These are phyloP conservation scores for Theonella swinhoei DNA, from an alignment of 37 sponge, comb jelly and placozoan genomes.

Conservation along the genomic window DNA sequence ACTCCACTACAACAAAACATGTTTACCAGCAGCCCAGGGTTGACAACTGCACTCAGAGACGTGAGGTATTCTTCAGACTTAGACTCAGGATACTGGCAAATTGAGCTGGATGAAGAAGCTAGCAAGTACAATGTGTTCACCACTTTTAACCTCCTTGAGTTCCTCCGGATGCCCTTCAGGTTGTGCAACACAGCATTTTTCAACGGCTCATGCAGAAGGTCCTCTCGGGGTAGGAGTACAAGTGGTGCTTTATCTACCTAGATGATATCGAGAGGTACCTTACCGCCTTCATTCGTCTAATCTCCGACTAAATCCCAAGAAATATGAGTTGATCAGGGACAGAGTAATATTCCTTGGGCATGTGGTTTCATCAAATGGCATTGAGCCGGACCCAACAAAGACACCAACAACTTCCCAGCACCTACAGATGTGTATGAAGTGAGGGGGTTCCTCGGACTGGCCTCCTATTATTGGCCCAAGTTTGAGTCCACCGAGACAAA, in stretches of 20 bases:
- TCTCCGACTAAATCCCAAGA: conserved; percentile 32
- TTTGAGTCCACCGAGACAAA: conserved; percentile 23
- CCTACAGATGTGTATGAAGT: conserved; percentile 34
- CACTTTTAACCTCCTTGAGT: conserved; percentile 55
- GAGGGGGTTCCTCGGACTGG: conserved; percentile 41
- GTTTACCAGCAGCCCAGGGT: conserved; percentile 57
- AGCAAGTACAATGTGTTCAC: conserved; percentile 40
- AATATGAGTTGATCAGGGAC: neutral
- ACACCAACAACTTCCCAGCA: conserved; percentile 10
- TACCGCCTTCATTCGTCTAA: neutral
- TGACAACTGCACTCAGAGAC: conserved; percentile 38
- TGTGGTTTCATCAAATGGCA: conserved; percentile 40
- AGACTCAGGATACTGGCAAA: conserved; percentile 69
- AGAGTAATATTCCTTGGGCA: conserved; percentile 30
- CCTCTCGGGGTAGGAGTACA: neutral
- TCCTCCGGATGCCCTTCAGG: conserved; percentile 64
- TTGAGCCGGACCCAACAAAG: conserved; percentile 41
- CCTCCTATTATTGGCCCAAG: conserved; percentile 41
- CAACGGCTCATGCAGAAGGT: neutral
- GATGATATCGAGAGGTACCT: conserved; percentile 50
- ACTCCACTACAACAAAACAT: conserved; percentile 43
- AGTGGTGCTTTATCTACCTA: neutral
- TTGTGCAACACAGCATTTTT: conserved; percentile 61
- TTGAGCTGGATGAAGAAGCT: conserved; percentile 30
- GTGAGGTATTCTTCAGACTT: conserved; percentile 53